Conservation (phyloP, 2,888 invertebrate genomes). For the Pheosia gnoma region DNA sequence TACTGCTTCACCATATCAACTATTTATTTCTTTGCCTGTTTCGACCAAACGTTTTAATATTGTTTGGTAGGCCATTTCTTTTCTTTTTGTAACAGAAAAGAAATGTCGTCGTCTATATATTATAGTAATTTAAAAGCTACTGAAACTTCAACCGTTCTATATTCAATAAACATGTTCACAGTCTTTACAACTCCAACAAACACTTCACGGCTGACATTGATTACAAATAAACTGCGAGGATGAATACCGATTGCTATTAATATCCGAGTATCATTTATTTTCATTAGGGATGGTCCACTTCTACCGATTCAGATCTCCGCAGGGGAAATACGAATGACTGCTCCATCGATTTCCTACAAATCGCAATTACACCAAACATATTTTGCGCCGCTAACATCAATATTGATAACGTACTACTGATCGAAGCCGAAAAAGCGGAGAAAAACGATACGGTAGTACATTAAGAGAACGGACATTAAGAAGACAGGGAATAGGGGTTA, state of each 20-base stretch:
- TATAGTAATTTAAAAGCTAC: neutral
- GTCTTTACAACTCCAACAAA: slow-evolving; percentile 13
- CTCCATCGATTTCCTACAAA: slow-evolving; percentile 43
- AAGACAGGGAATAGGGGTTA: slow-evolving; percentile 23
- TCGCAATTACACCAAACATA: slow-evolving; percentile 41
- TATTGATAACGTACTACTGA: slow-evolving; percentile 26
- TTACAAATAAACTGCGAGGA: slow-evolving; percentile 36
- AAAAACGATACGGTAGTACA: slow-evolving; percentile 18
- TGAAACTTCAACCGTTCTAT: neutral
- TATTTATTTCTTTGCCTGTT: too few relatives aligned
- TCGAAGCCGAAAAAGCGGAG: slow-evolving; percentile 15
- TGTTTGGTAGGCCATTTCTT: too few relatives aligned
- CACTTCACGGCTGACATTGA: slow-evolving; percentile 12
- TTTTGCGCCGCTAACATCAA: slow-evolving; percentile 24
- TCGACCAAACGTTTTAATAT: too few relatives aligned
- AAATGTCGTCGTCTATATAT: neutral
- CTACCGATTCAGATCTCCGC: slow-evolving; percentile 19
- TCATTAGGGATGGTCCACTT: slow-evolving; percentile 41
- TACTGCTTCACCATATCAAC: too few relatives aligned
- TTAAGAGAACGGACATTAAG: slow-evolving; percentile 25
- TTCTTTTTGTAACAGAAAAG: neutral
- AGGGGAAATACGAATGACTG: slow-evolving; percentile 43
- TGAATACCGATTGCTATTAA: slow-evolving; percentile 33
- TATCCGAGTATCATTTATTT: slow-evolving; percentile 42
- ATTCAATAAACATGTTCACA: neutral